These are phyloP conservation scores for Gymnoscelis rufifasciata DNA, from an alignment of 2,888 invertebrate species.

Conservation along the genomic window DNA sequence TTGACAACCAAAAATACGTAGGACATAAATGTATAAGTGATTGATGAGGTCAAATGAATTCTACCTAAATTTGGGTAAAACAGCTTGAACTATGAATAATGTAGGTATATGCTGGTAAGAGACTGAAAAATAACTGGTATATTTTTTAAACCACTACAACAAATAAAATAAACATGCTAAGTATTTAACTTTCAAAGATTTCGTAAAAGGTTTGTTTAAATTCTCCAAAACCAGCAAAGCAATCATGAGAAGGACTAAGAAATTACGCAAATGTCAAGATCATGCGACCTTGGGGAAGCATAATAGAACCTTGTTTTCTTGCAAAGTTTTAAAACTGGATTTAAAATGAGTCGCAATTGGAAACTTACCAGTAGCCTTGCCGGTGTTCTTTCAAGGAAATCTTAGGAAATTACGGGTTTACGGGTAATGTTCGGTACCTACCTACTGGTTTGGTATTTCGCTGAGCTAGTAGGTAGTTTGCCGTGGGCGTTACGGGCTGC, in stretches of 20 bases:
- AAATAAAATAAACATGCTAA: too few relatives aligned
- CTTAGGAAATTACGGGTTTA: neutral
- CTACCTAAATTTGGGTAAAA: too few relatives aligned
- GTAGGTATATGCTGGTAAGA: too few relatives aligned
- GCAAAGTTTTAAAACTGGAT: neutral
- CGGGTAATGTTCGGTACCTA: neutral
- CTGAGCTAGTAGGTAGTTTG: slow-evolving; percentile 1
- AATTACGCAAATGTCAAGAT: neutral
- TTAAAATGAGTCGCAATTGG: neutral
- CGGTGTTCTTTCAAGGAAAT: neutral
- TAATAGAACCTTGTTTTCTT: slow-evolving; percentile 1
- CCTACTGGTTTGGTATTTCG: neutral
- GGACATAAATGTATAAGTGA: too few relatives aligned
- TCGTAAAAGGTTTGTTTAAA: too few relatives aligned
- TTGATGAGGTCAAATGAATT: too few relatives aligned
- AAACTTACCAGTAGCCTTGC: neutral
- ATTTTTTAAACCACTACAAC: too few relatives aligned
- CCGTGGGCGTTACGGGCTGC: slow-evolving; percentile 10
- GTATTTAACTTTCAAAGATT: too few relatives aligned
- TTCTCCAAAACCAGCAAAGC: too few relatives aligned
- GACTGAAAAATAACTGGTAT: too few relatives aligned
- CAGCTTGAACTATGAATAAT: too few relatives aligned
- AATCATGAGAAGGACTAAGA: neutral
- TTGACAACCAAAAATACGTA: too few relatives aligned
- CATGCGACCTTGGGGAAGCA: neutral